Percentiles rank a stretch among this genome's conserved stretches.
These are phyloP conservation scores for Siniperca knerii DNA, from an alignment of 2,113 vertebrate genomes.

Conservation along the genomic window DNA sequence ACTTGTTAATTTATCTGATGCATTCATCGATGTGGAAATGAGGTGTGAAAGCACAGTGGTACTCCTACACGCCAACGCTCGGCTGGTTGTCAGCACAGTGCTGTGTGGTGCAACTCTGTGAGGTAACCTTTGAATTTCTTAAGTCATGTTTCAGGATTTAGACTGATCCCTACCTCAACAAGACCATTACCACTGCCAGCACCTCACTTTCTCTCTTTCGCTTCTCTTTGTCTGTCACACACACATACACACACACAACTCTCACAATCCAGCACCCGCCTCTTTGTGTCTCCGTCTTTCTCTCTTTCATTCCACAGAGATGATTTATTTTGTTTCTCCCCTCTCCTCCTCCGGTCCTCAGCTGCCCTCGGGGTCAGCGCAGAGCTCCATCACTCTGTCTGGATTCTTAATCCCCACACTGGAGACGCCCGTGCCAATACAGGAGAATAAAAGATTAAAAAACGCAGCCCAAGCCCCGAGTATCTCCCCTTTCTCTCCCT, in stretches of 20 bases:
- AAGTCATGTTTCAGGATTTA: slow-evolving; percentile 59
- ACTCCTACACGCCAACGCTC: slow-evolving; percentile 11
- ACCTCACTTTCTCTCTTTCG: slow-evolving; percentile 26
- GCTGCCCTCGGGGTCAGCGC: slow-evolving; percentile 69
- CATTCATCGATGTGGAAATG: slow-evolving; percentile 35
- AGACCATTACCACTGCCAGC: slow-evolving; percentile 49
- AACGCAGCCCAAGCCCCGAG: slow-evolving; percentile 48
- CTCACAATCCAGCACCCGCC: slow-evolving; percentile 34
- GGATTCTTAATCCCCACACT: slow-evolving; percentile 74
- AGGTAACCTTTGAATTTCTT: slow-evolving; percentile 54
- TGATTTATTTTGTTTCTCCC: slow-evolving; percentile 77
- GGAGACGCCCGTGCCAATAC: slow-evolving; percentile 76
- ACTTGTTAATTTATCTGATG: slow-evolving; percentile 26
- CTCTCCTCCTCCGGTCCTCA: slow-evolving; percentile 60
- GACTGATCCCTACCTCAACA: slow-evolving; percentile 31
- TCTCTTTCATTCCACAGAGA: slow-evolving; percentile 67
- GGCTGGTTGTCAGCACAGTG: slow-evolving; percentile 23
- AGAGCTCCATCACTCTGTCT: slow-evolving; percentile 76
- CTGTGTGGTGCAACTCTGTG: slow-evolving; percentile 20
- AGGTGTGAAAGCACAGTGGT: slow-evolving; percentile 37
- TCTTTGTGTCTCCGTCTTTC: slow-evolving; percentile 58
- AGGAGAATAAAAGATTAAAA: slow-evolving; percentile 75
- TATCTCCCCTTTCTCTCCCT: slow-evolving; percentile 51
- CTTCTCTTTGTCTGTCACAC: slow-evolving; percentile 25
- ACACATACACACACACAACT: slow-evolving; percentile 28